Evolutionary conservation across 2,113 vertebrate species (phyloP), one percentile per base, ranked within the genome.

Genomic region (Acanthisitta chloris): DNA sequence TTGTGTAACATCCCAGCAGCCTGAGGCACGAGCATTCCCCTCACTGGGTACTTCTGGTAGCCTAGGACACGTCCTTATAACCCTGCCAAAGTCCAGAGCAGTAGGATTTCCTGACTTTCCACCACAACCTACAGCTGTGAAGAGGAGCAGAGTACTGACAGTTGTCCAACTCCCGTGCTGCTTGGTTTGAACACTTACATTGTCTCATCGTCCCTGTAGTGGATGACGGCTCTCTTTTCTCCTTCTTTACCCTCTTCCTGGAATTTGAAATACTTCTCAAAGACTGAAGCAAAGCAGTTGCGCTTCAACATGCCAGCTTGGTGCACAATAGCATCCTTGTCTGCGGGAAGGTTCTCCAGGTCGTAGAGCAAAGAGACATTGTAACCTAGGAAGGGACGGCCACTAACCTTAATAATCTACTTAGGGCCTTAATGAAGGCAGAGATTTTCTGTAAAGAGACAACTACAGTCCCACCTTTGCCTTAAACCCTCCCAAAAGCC

Each of bases 211-310:
- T 99, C 99, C 93, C 99, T 98, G 98, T 99, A 99, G 98, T 99
- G 99, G 96, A 99, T 99, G 91, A 99, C 99, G 2, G 99, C 99
- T 92, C 99, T 98, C 93, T 97, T 97, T 97, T 99, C 99, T 77
- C 99, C 99, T 94, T 99, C 99, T 81, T 98, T 99, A 81, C 99
- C 99, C 72, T 99, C 99, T 87, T 99, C 99, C 97, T 99, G 99
- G 97, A 99, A 99, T 93, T 99, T 99, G 97, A 99, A 99, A 95
- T 99, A 99, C 93, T 99, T 99, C 95, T 99, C 99, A 51, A 99
- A 99, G 67, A 99, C 99, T 0, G 99, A 99, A 83, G 99, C 99
- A 70, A 99, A 99, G 97, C 99, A 99, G 97, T 99, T 99, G 94
- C 99, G 98, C 96, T 99, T 99, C 86, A 99, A 98, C 98, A 99